Percentiles rank a stretch among this genome's conserved stretches.
These are phyloP conservation scores for Eristalinus aeneus DNA, from an alignment of 2,888 invertebrate species.

Conservation along the genomic window DNA sequence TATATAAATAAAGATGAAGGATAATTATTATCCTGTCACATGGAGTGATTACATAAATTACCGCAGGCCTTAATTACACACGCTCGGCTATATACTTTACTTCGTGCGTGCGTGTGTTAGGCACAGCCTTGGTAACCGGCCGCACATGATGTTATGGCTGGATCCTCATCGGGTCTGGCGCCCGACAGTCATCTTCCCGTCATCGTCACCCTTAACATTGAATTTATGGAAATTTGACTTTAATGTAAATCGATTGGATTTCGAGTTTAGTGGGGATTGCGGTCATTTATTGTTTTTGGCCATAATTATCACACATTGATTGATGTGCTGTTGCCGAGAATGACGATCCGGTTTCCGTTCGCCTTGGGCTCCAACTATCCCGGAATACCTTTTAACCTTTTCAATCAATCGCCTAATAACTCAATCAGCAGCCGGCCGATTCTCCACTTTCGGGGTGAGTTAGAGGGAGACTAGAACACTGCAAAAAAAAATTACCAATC, in stretches of 20 bases:
- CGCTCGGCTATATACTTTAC: neutral
- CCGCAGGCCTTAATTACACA: conserved; percentile 49
- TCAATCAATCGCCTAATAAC: conserved; percentile 69
- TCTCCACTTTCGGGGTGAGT: neutral
- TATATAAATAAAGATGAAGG: conserved; percentile 65
- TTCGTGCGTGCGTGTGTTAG: neutral
- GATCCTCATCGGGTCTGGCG: neutral
- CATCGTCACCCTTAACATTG: neutral
- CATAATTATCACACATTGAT: conserved; percentile 59
- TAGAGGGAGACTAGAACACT: neutral
- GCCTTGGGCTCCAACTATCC: neutral
- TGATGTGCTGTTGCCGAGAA: conserved; percentile 47
- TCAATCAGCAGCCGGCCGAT: conserved; percentile 58
- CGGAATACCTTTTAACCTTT: conserved; percentile 63
- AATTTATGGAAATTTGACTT: conserved; percentile 56
- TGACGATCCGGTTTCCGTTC: conserved; percentile 30
- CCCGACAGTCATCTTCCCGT: neutral
- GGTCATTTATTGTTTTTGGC: conserved; percentile 25
- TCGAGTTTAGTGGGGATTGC: neutral
- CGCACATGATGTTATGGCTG: neutral
- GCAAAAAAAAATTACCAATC: conserved; percentile 55
- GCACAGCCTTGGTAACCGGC: neutral
- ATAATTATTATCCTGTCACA: conserved; percentile 69
- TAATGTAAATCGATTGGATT: conserved; percentile 50
- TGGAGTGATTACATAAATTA: conserved; percentile 66